phyloP scores from a whole-genome alignment of 2,888 invertebrate species.

The Lymantria dispar region DNA sequence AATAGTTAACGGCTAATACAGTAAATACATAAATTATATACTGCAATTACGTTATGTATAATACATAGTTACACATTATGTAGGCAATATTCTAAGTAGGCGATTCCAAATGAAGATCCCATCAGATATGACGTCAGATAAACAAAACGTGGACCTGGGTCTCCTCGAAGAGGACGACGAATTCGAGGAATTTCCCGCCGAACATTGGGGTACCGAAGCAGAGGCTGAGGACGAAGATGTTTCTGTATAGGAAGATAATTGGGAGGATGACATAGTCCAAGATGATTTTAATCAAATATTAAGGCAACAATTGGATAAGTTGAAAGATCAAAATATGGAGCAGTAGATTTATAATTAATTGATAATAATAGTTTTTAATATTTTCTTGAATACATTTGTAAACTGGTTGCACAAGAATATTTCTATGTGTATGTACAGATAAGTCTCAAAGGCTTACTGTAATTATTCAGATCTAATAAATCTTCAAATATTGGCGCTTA shows the following conservation, averaged over 20 bases:
- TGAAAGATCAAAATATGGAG: conserved; percentile 70
- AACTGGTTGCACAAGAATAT: background rate
- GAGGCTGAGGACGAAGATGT: conserved; percentile 96
- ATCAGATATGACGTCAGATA: conserved; percentile 72
- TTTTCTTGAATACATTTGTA: background rate
- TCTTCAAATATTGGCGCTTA: too few relatives aligned
- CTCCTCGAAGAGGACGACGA: conserved; percentile 99
- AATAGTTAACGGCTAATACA: too few relatives aligned
- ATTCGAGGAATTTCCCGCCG: conserved; percentile 99
- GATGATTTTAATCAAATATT: conserved; percentile 98
- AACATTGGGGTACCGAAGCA: conserved; percentile 91
- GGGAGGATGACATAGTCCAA: conserved; percentile 99
- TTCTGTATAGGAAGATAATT: conserved; percentile 99
- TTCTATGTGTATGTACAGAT: too few relatives aligned
- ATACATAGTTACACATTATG: too few relatives aligned
- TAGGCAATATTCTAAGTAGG: too few relatives aligned
- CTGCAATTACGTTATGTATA: too few relatives aligned
- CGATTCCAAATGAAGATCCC: conserved; percentile 8
- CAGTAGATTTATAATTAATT: background rate
- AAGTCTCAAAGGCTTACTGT: too few relatives aligned
- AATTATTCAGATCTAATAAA: too few relatives aligned
- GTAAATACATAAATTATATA: too few relatives aligned
- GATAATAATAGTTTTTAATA: background rate
- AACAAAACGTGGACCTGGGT: conserved; percentile 93
- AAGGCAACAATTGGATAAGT: conserved; percentile 88